Base-by-base conservation (phyloP, 2,888 invertebrate species). In the Sinodicranocentrus sp. region DNA sequence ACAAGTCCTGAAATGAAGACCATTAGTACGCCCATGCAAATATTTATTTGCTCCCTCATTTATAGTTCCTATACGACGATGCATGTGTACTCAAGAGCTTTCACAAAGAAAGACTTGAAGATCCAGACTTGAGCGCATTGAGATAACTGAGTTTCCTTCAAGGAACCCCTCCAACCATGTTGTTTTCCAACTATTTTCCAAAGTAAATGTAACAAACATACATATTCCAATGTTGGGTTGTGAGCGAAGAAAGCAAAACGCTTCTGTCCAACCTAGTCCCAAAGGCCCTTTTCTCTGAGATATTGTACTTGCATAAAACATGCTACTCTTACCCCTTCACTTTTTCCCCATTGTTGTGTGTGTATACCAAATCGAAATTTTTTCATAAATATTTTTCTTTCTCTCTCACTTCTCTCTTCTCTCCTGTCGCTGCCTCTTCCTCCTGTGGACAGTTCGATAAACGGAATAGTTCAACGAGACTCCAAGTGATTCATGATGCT, bases 401-500 rank as follows among this genome's bases (percentile, higher is more conserved):
- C 26, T 19, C 48, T 28, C 59, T 39, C 25, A 10, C 17, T 3
- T 65, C 75, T 33, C 48, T 48, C 48, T 15, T 48, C 48, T n/a
- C n/a, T 15, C 48, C 48, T 15, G 15, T 59, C 39, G 61, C 28
- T 71, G 8, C 61, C 25, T 68, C 54, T 15, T 44, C 79, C 70
- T 43, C 79, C 70, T 43, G 63, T 84, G 82, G 78, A 90, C 90
- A 93, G 93, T 97, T 97, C 91, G 97, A 97, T 90, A 95, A 95
- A 90, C 93, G 97, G 84, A 97, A 97, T 91, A 96, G 96, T 86
- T 96, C 96, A 91, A 95, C 95, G 72, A 92, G 97, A 86, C 93
- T 95, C 17, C 95, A 96, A 90, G 96, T 97, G 88, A 95, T 98
- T 89, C 96, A 97, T 91, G 98, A 98, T 91, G 96, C 97, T 87